Percentiles rank a stretch among this genome's conserved stretches.
These are phyloP conservation scores for Argyrosomus regius DNA, from an alignment of 2,797 vertebrate species.

Conservation along the genomic window DNA sequence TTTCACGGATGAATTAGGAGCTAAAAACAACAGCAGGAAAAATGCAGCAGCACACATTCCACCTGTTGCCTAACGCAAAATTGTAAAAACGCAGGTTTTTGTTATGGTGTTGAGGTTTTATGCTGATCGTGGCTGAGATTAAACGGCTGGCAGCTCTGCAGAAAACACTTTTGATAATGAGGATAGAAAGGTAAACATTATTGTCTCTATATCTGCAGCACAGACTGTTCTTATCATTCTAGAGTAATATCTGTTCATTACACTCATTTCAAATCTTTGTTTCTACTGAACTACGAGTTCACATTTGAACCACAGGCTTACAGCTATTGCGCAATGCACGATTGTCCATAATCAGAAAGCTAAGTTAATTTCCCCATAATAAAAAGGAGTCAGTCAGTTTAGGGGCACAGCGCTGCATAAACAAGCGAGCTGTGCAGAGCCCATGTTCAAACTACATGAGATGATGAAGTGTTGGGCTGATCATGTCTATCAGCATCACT, in stretches of 20 bases:
- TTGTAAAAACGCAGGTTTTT: slow-evolving; percentile 36
- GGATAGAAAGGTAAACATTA: slow-evolving; percentile 62
- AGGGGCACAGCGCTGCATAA: slow-evolving; percentile 35
- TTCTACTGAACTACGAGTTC: slow-evolving; percentile 43
- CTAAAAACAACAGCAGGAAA: slow-evolving; percentile 81
- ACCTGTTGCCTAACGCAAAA: slow-evolving; percentile 75
- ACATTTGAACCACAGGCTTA: slow-evolving; percentile 22
- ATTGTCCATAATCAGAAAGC: slow-evolving; percentile 59
- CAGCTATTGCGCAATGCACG: slow-evolving; percentile 47
- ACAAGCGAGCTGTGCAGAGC: slow-evolving; percentile 41
- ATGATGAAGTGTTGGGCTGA: slow-evolving; percentile 68
- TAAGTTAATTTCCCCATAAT: slow-evolving; percentile 63
- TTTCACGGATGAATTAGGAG: slow-evolving; percentile 85
- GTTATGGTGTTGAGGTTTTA: slow-evolving; percentile 62
- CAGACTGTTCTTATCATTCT: slow-evolving; percentile 58
- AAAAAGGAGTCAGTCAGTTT: slow-evolving; percentile 58
- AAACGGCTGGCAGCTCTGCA: slow-evolving; percentile 67
- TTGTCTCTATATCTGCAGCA: slow-evolving; percentile 50
- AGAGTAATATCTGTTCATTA: slow-evolving; percentile 68
- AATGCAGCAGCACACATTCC: slow-evolving; percentile 75
- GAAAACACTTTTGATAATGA: slow-evolving; percentile 62
- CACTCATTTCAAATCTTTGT: slow-evolving; percentile 45
- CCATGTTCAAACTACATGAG: slow-evolving; percentile 46
- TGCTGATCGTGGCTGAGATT: slow-evolving; percentile 71
- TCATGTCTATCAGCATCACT: slow-evolving; percentile 70